Percentiles rank a stretch among this genome's conserved stretches.
Conservation (phyloP, 2,888 invertebrate genomes). For the Amphipoea lucens region DNA sequence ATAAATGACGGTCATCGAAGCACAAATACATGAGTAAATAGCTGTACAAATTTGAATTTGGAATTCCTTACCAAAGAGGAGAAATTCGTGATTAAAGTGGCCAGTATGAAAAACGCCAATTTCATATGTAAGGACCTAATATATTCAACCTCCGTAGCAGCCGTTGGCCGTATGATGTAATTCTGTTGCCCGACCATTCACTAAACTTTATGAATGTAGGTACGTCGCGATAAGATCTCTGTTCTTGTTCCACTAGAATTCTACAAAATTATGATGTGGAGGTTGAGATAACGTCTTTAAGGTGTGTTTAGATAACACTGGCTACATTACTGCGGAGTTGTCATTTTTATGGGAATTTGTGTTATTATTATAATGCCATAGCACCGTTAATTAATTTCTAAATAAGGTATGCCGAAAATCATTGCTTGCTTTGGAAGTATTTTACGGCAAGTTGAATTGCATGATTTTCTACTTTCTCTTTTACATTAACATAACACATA, state of each 20-base stretch:
- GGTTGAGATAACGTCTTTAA: not conserved
- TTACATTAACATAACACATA: no score
- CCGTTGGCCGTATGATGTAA: conserved; percentile 35
- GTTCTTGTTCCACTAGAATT: conserved; percentile 45
- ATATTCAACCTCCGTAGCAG: conserved; percentile 27
- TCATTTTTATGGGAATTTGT: not conserved
- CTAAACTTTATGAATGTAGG: conserved; percentile 59
- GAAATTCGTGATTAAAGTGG: no score
- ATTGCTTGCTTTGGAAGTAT: not conserved
- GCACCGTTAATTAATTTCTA: not conserved
- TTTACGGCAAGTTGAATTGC: not conserved
- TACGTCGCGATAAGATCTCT: conserved; percentile 52
- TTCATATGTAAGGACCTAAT: no score
- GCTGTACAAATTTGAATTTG: no score
- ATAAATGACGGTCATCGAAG: no score
- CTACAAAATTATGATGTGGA: conserved; percentile 37
- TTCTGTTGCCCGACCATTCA: conserved; percentile 51
- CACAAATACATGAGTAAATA: no score
- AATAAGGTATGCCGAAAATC: not conserved
- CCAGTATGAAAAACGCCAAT: no score
- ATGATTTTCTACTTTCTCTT: not conserved
- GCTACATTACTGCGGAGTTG: not conserved
- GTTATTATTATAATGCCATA: not conserved
- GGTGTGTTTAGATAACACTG: conserved; percentile 12
- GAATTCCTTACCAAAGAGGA: no score